These are phyloP conservation scores for Plestiodon gilberti DNA, from an alignment of 2,113 vertebrate genomes.

Conservation along the genomic window DNA sequence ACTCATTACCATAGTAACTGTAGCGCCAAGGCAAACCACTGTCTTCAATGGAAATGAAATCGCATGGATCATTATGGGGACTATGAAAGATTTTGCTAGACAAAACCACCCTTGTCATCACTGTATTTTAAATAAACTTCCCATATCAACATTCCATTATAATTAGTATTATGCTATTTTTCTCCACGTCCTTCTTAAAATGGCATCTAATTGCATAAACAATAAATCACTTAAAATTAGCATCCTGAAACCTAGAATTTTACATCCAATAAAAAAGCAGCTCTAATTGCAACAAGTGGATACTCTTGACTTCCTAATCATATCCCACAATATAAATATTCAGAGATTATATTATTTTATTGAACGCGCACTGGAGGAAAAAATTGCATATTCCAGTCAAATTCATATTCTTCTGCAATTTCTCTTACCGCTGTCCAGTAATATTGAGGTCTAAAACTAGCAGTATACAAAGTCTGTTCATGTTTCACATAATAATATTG, in stretches of 20 bases:
- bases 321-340: constrained; percentile 35
- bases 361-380: not conserved
- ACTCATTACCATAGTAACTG: constrained; percentile 26
- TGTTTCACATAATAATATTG: constrained; percentile 1
- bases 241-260: constrained; percentile 32
- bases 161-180: constrained; percentile 17
- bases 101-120: constrained; percentile 18
- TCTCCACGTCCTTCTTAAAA: constrained; percentile 6
- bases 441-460: constrained; percentile 38
- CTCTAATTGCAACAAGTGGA: constrained; percentile 17
- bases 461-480: constrained; percentile 16
- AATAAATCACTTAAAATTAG: constrained; percentile 24
- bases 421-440: constrained; percentile 34
- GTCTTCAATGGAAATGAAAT: constrained; percentile 27
- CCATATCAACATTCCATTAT: not conserved
- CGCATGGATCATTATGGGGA: constrained; percentile 20
- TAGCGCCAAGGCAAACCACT: constrained; percentile 2
- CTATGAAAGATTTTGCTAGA: constrained; percentile 10
- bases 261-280: constrained; percentile 26
- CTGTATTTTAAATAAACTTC: constrained; percentile 23
- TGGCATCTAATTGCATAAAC: not conserved
- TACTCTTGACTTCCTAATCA: constrained; percentile 31
- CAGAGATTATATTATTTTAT: constrained; percentile 10
- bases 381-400: constrained; percentile 1
- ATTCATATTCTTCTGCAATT: constrained; percentile 20